These are phyloP conservation scores for Neodontobutis hainanensis DNA, from an alignment of 2,113 vertebrate species.

Conservation along the genomic window DNA sequence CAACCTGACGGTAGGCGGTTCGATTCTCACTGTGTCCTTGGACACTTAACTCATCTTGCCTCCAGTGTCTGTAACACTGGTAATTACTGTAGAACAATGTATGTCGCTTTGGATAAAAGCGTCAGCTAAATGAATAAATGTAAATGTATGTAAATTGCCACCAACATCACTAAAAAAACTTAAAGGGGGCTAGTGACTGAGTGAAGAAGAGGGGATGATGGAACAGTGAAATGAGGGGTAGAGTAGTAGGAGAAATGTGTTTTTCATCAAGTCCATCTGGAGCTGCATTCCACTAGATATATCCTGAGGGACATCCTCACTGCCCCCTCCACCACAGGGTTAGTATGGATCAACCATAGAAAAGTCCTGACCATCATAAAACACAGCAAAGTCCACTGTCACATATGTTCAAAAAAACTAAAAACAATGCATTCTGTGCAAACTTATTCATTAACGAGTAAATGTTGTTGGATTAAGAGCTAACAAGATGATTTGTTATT, in stretches of 20 bases:
- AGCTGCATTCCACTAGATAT: conserved; percentile 60
- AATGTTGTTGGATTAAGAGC: conserved; percentile 1
- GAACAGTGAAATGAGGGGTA: conserved; percentile 25
- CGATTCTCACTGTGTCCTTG: no score
- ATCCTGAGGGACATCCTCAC: conserved; percentile 56
- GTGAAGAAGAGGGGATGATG: neutral
- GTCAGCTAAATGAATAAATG: no score
- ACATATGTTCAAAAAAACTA: conserved; percentile 2
- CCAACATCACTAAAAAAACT: no score
- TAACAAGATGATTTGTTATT: conserved; percentile 7
- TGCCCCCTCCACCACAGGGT: conserved; percentile 41
- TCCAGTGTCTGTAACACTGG: no score
- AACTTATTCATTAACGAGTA: conserved; percentile 21
- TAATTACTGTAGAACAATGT: no score
- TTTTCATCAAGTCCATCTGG: conserved; percentile 73
- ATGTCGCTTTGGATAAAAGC: no score
- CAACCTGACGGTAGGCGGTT: no score
- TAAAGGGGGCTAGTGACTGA: neutral
- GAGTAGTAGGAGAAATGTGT: conserved; percentile 55
- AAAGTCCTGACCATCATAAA: conserved; percentile 25
- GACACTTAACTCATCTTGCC: no score
- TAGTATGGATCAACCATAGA: conserved; percentile 44
- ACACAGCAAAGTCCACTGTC: neutral
- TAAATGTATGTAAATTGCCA: no score
- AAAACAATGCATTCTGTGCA: conserved; percentile 7